Percentiles rank a stretch among this genome's conserved stretches.
These are phyloP conservation scores for Stictonetta naevosa DNA, from an alignment of 2,113 vertebrate genomes.

Conservation along the genomic window DNA sequence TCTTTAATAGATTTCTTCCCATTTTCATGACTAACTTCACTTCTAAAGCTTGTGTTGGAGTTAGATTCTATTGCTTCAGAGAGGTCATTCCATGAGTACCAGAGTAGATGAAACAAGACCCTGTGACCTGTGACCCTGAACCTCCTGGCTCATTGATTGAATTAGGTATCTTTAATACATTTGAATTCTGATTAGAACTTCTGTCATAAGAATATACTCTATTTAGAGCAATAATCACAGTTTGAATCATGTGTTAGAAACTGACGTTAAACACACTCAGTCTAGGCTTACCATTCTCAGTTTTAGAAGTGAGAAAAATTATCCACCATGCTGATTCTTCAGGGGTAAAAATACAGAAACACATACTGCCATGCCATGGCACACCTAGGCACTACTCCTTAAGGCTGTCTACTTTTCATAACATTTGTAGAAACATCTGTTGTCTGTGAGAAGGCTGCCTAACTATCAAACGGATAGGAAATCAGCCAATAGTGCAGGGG, in stretches of 20 bases:
- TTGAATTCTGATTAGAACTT: neutral
- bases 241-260: neutral
- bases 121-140: neutral
- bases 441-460: neutral
- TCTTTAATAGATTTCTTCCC: neutral
- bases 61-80: neutral
- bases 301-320: neutral
- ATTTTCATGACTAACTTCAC: neutral
- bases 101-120: neutral
- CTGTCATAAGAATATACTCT: neutral
- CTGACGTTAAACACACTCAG: neutral
- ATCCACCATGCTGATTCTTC: neutral
- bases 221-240: neutral
- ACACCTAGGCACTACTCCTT: neutral
- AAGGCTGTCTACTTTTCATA: neutral
- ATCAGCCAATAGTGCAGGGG: neutral
- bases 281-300: neutral
- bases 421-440: neutral
- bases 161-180: neutral
- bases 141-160: neutral
- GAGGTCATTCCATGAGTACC: neutral
- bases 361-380: neutral
- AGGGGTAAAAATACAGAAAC: neutral
- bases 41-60: neutral
- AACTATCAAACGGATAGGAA: neutral